Base-by-base conservation (phyloP, 2,888 invertebrate genomes). In the Anticlea derivata region DNA sequence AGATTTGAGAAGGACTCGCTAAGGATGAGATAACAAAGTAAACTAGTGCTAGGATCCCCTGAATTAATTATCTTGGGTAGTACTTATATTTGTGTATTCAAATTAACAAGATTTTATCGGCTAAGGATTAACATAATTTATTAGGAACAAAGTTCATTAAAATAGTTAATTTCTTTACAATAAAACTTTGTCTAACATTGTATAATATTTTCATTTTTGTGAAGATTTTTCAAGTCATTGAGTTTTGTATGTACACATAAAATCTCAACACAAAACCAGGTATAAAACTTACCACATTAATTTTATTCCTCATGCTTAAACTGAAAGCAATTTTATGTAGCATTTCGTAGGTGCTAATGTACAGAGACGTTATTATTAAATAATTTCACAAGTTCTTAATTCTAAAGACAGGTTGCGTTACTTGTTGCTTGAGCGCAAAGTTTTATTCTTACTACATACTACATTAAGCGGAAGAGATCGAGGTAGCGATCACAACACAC, bases 51-150 rank as follows among this genome's bases (percentile, higher is more conserved):
- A 31, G 1, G 5, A 2, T 4, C 5, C n/a, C 12, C 22, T 34
- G 34, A 53, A 46, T 52, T 47, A n/a, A n/a, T n/a, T n/a, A n/a
- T n/a, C n/a, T n/a, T n/a, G n/a, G n/a, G n/a, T n/a, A n/a, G n/a
- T n/a, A 38, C 39, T 13, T 34, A 46, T 47, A 50, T 44, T 37
- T 29, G 41, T 46, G 12, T 51, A 56, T 56, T 58, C 45, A 52
- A 60, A 60, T 56, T 33, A 41, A 22, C 39, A 20, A 50, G 55
- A 58, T 58, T 20, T 20, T 54, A 60, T 60, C 60, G 22, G 11
- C 30, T 8, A 7, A 11, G 44, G 55, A 49, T 58, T 55, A 53
- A 54, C 20, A 40, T n/a, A n/a, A n/a, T 54, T 43, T 50, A 41
- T 30, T 49, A 30, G 13, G 37, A 53, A 44, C 43, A 44, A 33